Base-by-base conservation (phyloP, 2,797 vertebrate genomes). In the Masticophis lateralis region DNA sequence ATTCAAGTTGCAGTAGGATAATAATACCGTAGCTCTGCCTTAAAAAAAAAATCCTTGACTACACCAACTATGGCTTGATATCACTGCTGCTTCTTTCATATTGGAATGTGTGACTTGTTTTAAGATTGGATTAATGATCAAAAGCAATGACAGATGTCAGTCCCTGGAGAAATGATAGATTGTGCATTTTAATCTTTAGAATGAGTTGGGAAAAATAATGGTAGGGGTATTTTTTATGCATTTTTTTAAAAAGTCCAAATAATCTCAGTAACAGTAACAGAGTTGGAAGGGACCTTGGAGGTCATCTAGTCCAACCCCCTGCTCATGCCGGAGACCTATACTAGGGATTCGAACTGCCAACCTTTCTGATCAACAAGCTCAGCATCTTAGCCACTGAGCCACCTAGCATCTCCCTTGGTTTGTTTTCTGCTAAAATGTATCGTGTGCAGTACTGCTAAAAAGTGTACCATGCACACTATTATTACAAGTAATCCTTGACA, bases 81-180 rank as follows among this genome's bases (percentile, higher is more conserved):
- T 91, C 47, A 92, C 13, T 28, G 57, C 55, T 57, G 37, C 69
- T 92, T 93, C 74, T 37, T 63, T 90, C 51, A 37, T 60, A 57
- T 47, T 10, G 55, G 91, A 90, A 87, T 16, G 14, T 60, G 55
- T 37, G 74, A 47, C 74, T 92, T 91, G 59, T 63, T 93, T 91
- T 86, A 89, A 91, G 90, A 90, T 28, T 37, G 14, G 60, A 55
- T 74, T 88, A 90, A 90, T 63, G 27, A 56, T 92, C 66, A 90
- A 89, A 60, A 91, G 27, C 20, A 92, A 83, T 88, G 91, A 57
- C 86, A 91, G 61, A 18, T 56, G 86, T 43, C 63, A 56, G 53
- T 83, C 86, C 5, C 66, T 79, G 13, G 12, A 79, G 32, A 74
- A 63, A 74, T 57, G 10, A 32, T 27, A 37, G 55, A 32, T 88